Conservation (phyloP, 2,797 vertebrate genomes). For the Ctenopoma kingsleyae region DNA sequence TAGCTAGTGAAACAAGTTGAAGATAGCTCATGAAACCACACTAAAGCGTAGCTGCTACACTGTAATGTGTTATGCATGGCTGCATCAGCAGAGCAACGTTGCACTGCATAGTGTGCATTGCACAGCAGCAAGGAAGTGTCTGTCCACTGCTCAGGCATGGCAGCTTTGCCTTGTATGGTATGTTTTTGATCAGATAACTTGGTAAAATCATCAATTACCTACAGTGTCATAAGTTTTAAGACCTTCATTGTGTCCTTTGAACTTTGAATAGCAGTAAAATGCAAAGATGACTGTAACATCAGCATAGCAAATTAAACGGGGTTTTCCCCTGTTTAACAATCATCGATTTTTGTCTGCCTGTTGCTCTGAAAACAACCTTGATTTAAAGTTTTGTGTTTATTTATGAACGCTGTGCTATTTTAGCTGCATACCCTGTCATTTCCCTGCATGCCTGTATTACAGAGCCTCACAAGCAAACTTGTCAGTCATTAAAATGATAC, state of each 20-base stretch:
- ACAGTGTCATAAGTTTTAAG: not conserved
- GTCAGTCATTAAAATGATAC: slow-evolving; percentile 29
- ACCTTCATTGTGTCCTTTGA: slow-evolving; percentile 8
- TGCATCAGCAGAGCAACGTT: slow-evolving; percentile 58
- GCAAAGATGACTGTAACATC: slow-evolving; percentile 25
- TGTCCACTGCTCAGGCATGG: slow-evolving; percentile 24
- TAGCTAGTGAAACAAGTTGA: slow-evolving; percentile 34
- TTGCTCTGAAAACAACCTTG: slow-evolving; percentile 37
- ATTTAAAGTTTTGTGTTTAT: slow-evolving; percentile 23
- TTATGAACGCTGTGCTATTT: slow-evolving; percentile 4
- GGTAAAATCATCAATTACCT: not conserved
- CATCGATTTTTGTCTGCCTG: slow-evolving; percentile 51
- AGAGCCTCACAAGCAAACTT: slow-evolving; percentile 21
- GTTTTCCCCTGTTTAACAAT: slow-evolving; percentile 33
- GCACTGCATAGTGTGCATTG: slow-evolving; percentile 51
- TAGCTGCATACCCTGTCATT: not conserved
- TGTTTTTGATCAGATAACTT: not conserved
- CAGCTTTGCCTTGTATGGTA: slow-evolving; percentile 22
- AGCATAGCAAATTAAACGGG: slow-evolving; percentile 22
- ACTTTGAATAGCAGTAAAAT: slow-evolving; percentile 44
- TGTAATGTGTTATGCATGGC: slow-evolving; percentile 41
- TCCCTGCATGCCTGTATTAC: not conserved
- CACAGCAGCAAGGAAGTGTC: slow-evolving; percentile 55
- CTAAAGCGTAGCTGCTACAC: slow-evolving; percentile 37
- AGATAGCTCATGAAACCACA: slow-evolving; percentile 59